Conservation (phyloP, 2,797 vertebrate genomes). For the Todus mexicanus region DNA sequence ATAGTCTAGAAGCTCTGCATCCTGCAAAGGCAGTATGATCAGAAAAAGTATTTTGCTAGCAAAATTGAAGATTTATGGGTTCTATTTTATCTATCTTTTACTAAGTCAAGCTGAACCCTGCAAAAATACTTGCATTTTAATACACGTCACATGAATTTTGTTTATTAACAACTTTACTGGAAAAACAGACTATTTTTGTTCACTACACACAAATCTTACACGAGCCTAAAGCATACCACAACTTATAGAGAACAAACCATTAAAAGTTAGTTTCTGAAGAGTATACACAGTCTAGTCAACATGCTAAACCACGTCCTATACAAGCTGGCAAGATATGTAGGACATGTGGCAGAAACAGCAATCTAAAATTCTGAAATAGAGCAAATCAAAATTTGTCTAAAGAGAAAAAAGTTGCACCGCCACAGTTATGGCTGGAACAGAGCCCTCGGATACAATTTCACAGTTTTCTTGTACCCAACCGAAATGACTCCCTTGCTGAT, state of each 20-base stretch:
- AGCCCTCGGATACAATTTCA: background rate
- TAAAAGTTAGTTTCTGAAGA: background rate
- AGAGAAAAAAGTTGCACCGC: background rate
- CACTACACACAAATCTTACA: background rate
- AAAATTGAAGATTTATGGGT: background rate
- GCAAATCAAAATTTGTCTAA: background rate
- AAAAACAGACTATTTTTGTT: background rate
- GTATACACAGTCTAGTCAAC: background rate
- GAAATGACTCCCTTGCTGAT: background rate
- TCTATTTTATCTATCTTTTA: background rate
- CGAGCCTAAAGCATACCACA: background rate
- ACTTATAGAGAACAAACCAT: background rate
- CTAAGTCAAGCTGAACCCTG: background rate
- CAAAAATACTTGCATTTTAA: background rate
- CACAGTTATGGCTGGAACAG: background rate
- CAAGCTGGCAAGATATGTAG: background rate
- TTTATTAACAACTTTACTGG: background rate
- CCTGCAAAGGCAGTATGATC: background rate
- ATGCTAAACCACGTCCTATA: background rate
- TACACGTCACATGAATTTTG: background rate
- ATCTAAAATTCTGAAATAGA: background rate
- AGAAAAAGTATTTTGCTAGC: background rate
- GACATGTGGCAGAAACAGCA: background rate
- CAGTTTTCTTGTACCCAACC: background rate
- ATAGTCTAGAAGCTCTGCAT: background rate